These are phyloP conservation scores for Camponotus vicinus DNA, from an alignment of 1,140 invertebrate species.

Conservation along the genomic window DNA sequence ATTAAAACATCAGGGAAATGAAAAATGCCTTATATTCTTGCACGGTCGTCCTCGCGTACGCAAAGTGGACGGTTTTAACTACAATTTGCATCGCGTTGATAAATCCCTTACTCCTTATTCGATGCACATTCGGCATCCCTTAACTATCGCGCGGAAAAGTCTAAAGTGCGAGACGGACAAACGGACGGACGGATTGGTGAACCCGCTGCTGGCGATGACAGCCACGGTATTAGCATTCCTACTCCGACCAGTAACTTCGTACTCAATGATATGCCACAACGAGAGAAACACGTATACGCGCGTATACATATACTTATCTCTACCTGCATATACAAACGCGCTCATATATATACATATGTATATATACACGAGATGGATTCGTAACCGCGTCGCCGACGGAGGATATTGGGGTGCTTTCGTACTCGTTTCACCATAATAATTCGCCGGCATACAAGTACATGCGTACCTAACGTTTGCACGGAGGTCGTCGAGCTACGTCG, in stretches of 20 bases:
- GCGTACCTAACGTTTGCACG: slow-evolving; percentile 71
- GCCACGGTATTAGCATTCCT: slow-evolving; percentile 80
- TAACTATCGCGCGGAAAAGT: slow-evolving; percentile 64
- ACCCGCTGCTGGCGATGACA: slow-evolving; percentile 77
- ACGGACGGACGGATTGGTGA: slow-evolving; percentile 66
- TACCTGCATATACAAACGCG: background rate
- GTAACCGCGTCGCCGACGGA: slow-evolving; percentile 62
- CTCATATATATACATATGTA: background rate
- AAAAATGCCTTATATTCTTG: slow-evolving; percentile 25
- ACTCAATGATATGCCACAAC: slow-evolving; percentile 62
- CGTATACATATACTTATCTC: slow-evolving; percentile 8
- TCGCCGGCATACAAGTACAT: slow-evolving; percentile 71
- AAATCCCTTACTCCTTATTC: background rate
- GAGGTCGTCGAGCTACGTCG: slow-evolving; percentile 63
- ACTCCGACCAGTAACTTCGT: slow-evolving; percentile 75
- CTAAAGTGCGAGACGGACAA: slow-evolving; percentile 48
- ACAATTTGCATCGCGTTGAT: background rate
- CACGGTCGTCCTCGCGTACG: background rate
- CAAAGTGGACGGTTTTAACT: background rate
- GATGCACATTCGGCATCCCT: background rate
- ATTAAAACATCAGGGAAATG: slow-evolving; percentile 2
- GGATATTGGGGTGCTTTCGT: slow-evolving; percentile 76
- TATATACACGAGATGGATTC: slow-evolving; percentile 47
- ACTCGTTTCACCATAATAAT: slow-evolving; percentile 77
- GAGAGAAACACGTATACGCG: slow-evolving; percentile 62